phyloP scores from a whole-genome alignment of 2,113 vertebrate species.

The Aythya baeri region DNA sequence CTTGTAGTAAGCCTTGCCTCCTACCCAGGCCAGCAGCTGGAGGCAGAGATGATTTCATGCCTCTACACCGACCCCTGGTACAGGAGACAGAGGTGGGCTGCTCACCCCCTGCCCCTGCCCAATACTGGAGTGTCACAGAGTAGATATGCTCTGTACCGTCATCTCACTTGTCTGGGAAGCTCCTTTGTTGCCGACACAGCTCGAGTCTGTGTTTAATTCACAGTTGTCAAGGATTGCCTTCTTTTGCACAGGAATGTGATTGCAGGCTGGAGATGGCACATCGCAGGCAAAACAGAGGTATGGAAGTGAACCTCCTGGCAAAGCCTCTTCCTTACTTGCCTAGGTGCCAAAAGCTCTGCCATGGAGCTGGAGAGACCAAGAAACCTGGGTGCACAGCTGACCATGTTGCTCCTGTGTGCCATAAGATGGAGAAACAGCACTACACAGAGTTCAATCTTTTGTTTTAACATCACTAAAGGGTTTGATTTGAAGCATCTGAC shows the following conservation, averaged over 20 bases:
- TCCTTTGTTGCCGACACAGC: background rate
- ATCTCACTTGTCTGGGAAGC: background rate
- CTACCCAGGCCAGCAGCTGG: background rate
- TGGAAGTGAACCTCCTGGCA: background rate
- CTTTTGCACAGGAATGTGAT: background rate
- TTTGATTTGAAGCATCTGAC: fast-evolving
- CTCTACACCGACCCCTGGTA: too few species aligned
- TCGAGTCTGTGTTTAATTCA: background rate
- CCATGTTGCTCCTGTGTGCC: background rate
- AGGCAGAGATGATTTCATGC: fast-evolving
- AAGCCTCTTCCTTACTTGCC: background rate
- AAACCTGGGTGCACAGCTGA: background rate
- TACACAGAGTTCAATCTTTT: fast-evolving
- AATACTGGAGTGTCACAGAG: background rate
- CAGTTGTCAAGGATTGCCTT: background rate
- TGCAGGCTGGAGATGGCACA: fast-evolving
- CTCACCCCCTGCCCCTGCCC: fast-evolving
- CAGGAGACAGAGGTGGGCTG: background rate
- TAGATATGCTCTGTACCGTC: fast-evolving
- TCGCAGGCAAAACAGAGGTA: background rate
- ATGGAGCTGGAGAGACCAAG: background rate
- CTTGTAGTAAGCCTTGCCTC: background rate
- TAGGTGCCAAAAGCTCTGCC: background rate
- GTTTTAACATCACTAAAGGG: background rate
- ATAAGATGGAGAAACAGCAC: background rate